These are phyloP conservation scores for Drosophila multiciliata DNA, from an alignment of 2,888 invertebrate species.

Conservation along the genomic window DNA sequence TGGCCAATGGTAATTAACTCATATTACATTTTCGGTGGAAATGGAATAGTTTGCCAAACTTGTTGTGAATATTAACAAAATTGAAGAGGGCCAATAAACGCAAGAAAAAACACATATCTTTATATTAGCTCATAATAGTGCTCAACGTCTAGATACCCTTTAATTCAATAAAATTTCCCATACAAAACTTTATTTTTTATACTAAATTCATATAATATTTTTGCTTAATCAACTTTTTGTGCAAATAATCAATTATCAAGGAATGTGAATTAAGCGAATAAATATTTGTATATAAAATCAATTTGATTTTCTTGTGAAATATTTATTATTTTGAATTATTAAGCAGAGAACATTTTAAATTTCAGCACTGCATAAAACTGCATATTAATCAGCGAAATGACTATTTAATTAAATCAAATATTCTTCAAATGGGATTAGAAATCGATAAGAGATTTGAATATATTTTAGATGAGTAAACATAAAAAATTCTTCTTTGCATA, in stretches of 20 bases:
- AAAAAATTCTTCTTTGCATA: background rate
- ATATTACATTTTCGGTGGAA: constrained; percentile 38
- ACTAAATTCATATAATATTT: background rate
- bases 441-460: background rate
- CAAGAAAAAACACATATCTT: background rate
- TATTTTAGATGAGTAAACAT: background rate
- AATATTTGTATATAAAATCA: background rate
- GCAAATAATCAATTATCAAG: background rate
- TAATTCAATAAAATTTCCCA: background rate
- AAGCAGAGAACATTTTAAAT: too few relatives aligned
- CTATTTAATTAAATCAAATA: background rate
- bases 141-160: background rate
- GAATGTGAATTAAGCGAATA: background rate
- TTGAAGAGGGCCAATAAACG: background rate
- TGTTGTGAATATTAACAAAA: constrained; percentile 17
- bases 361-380: background rate
- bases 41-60: background rate
- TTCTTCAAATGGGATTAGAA: background rate
- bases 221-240: background rate
- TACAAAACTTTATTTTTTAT: too few relatives aligned
- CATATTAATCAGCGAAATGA: background rate
- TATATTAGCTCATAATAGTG: background rate
- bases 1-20: constrained; percentile 67
- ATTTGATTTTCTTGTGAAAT: background rate
- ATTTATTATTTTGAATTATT: background rate